Conservation (phyloP, 2,113 vertebrate genomes). For the Hymenochirus boettgeri region DNA sequence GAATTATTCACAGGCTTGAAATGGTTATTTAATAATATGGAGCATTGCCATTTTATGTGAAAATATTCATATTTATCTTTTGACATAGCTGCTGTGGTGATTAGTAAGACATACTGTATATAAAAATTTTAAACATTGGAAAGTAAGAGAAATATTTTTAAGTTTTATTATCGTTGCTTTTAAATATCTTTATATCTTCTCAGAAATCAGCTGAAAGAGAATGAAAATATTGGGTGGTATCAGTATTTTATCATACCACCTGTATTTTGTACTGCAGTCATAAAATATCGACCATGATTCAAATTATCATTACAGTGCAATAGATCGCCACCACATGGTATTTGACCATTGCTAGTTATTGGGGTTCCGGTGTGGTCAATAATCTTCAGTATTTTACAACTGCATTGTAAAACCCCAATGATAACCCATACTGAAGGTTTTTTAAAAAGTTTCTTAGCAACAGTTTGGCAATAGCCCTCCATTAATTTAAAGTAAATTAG, state of each 20-base stretch:
- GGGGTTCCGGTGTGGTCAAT: too few relatives aligned
- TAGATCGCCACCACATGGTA: too few relatives aligned
- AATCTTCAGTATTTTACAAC: too few relatives aligned
- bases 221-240: too few relatives aligned
- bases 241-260: too few relatives aligned
- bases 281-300: too few relatives aligned
- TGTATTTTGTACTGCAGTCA: too few relatives aligned
- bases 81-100: conserved; percentile 5
- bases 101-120: not conserved
- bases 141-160: not conserved
- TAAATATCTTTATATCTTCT: not conserved
- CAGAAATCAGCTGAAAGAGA: not conserved
- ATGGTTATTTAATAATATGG: conserved; percentile 32
- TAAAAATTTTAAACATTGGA: not conserved
- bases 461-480: not conserved
- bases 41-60: conserved; percentile 38
- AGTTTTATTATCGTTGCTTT: conserved; percentile 1
- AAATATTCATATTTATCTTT: conserved; percentile 26
- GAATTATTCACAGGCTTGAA: conserved; percentile 10
- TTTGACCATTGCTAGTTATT: too few relatives aligned
- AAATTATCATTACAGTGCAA: too few relatives aligned
- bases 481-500: not conserved
- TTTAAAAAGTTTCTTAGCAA: not conserved
- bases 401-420: too few relatives aligned
- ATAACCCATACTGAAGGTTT: too few relatives aligned